Evolutionary conservation across 2,797 vertebrate genomes (phyloP).

Genomic region (Linurgus olivaceus): DNA sequence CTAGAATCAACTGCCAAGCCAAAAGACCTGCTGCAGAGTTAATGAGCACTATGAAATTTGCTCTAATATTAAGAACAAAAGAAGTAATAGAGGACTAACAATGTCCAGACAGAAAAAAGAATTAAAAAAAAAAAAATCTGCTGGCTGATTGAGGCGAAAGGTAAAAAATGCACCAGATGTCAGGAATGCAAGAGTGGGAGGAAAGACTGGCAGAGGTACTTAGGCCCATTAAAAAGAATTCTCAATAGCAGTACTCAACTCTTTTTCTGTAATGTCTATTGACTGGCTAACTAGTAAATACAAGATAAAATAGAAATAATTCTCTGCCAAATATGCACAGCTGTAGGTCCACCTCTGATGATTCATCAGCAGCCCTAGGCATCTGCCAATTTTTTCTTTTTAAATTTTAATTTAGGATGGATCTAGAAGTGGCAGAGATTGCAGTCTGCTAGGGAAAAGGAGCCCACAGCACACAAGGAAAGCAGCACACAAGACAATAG

Average conservation of each 20-base stretch:
- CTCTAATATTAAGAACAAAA: conserved; percentile 12
- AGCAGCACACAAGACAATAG: conserved; percentile 35
- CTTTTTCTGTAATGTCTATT: not conserved
- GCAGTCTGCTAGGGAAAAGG: conserved; percentile 11
- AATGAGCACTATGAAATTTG: not conserved
- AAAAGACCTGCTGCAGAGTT: conserved; percentile 1
- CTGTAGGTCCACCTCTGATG: conserved; percentile 47
- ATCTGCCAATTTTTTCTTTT: conserved; percentile 44
- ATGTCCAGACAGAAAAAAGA: not conserved
- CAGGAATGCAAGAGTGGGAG: not conserved
- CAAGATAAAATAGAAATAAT: conserved; percentile 28
- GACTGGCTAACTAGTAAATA: conserved; percentile 36
- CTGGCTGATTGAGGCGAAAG: not conserved
- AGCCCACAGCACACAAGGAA: not conserved
- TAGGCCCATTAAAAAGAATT: conserved; percentile 8
- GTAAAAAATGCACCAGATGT: not conserved
- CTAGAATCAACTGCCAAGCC: not conserved
- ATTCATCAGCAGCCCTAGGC: conserved; percentile 25
- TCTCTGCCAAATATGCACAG: conserved; percentile 41
- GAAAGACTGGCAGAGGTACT: not conserved
- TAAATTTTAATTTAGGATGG: conserved; percentile 32
- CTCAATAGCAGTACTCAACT: not conserved
- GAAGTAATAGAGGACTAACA: not conserved
- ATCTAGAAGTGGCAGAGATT: conserved; percentile 21
- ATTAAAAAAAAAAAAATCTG: not conserved